Base-by-base conservation (phyloP, 2,888 invertebrate species). In the Piscicola geometra region DNA sequence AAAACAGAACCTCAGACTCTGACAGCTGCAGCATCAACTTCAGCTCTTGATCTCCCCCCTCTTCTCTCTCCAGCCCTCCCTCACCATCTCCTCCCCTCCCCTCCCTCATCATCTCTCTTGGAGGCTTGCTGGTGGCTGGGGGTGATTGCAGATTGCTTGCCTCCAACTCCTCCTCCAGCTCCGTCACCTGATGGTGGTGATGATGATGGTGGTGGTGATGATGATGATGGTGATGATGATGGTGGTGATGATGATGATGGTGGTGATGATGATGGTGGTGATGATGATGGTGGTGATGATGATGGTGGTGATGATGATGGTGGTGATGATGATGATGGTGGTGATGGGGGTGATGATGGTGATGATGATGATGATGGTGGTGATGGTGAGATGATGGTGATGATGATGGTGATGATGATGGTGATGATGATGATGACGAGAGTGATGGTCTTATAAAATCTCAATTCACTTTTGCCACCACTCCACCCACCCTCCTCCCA, bases 21-120 rank as follows among this genome's bases (percentile, higher is more conserved):
- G 92, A 91, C 70, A 94, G 88, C 85, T 94, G 94, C 73, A 95
- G 87, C 80, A 94, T 90, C 60, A 94, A 88, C 82, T 92, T 90
- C 77, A 94, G 86, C 85, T 91, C 90, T 30, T 86, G 79, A 86
- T 93, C 92, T 81, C 78, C 67, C 52, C 15, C 9, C 15, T 41
- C 9, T 25, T 56, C 15, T 15, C 90, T 89, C 95, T 94, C 88
- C 93, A 90, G 87, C 93, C 90, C 87, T 95, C 89, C 82, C 93
- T 93, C 87, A 12, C 15, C n/a, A 30, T 69, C 35, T 15, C 32
- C n/a, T 30, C 32, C 21, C n/a, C n/a, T n/a, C n/a, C n/a, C n/a
- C n/a, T 9, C 30, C 9, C 30, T 33, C 5, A 9, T 41, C 15
- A 15, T 41, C 15, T 5, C 41, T 41, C 15, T 41, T 41, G 5